phyloP scores from a whole-genome alignment of 2,113 vertebrate genomes.

The Phrynocephalus versicolor region DNA sequence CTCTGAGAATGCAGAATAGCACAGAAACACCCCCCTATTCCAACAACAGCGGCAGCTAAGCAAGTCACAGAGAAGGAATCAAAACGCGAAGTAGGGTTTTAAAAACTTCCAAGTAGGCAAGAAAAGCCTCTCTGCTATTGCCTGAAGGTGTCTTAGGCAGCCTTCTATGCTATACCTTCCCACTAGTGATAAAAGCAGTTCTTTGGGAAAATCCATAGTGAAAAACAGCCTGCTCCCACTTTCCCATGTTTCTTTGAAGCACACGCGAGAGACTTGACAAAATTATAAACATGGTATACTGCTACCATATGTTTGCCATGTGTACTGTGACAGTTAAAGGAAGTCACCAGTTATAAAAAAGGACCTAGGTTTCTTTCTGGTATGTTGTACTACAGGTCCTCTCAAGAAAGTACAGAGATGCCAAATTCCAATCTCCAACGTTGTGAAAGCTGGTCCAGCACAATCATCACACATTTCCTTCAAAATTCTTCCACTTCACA shows the following conservation, averaged over 20 bases:
- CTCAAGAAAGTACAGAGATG: not conserved
- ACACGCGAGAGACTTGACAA: too few species aligned
- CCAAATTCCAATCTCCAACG: not conserved
- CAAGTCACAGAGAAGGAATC: not conserved
- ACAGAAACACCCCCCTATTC: not conserved
- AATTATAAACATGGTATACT: too few species aligned
- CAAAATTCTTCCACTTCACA: not conserved
- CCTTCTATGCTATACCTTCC: not conserved
- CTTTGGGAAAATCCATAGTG: not conserved
- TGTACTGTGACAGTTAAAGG: too few species aligned
- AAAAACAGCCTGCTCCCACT: not conserved
- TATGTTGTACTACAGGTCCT: not conserved
- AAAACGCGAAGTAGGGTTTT: not conserved
- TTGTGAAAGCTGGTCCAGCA: not conserved
- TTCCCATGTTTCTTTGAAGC: not conserved
- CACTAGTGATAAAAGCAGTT: not conserved
- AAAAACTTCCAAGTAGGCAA: not conserved
- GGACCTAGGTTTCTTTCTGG: not conserved
- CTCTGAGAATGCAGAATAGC: not conserved
- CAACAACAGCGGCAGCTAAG: not conserved
- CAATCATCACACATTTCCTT: not conserved
- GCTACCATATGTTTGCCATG: not conserved
- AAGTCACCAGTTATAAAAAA: too few species aligned
- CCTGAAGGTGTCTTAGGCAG: not conserved
- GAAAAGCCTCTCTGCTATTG: not conserved